Percentiles rank a stretch among this genome's conserved stretches.
These are phyloP conservation scores for Sarcophaga variegata DNA, from an alignment of 2,888 invertebrate species.

Conservation along the genomic window DNA sequence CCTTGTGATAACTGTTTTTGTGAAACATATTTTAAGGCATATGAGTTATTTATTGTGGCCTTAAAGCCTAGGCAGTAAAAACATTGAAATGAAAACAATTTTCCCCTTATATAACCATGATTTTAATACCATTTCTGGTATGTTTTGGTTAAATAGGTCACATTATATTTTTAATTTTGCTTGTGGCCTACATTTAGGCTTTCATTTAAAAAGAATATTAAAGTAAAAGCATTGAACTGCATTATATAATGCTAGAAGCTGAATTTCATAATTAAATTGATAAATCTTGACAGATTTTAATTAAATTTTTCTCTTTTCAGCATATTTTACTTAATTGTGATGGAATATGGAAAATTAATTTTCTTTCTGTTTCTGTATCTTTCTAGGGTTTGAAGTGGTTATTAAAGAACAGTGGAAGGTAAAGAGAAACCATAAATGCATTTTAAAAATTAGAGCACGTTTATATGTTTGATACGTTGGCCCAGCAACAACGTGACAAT, in stretches of 20 bases:
- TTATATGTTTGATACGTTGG: slow-evolving; percentile 26
- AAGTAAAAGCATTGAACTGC: neutral
- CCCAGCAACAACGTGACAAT: slow-evolving; percentile 61
- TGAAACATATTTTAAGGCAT: too few relatives aligned
- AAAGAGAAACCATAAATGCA: neutral
- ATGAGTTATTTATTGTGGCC: too few relatives aligned
- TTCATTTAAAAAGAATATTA: neutral
- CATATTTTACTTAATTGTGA: neutral
- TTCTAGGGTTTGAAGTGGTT: neutral
- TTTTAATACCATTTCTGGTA: too few relatives aligned
- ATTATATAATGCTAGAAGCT: neutral
- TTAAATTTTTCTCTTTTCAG: neutral
- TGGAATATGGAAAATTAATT: neutral
- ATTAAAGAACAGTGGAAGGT: neutral
- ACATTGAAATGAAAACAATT: too few relatives aligned
- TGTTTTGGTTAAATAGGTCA: neutral
- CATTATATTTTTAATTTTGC: neutral
- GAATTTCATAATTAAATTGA: neutral
- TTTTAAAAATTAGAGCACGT: slow-evolving; percentile 7
- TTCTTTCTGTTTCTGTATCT: neutral
- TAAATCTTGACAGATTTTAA: slow-evolving; percentile 2
- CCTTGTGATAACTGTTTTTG: too few relatives aligned
- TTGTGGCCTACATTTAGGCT: neutral
- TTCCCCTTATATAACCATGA: too few relatives aligned
- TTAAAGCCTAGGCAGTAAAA: too few relatives aligned